Conservation (phyloP, 2,888 invertebrate species). For the Eubasilissa splendida region DNA sequence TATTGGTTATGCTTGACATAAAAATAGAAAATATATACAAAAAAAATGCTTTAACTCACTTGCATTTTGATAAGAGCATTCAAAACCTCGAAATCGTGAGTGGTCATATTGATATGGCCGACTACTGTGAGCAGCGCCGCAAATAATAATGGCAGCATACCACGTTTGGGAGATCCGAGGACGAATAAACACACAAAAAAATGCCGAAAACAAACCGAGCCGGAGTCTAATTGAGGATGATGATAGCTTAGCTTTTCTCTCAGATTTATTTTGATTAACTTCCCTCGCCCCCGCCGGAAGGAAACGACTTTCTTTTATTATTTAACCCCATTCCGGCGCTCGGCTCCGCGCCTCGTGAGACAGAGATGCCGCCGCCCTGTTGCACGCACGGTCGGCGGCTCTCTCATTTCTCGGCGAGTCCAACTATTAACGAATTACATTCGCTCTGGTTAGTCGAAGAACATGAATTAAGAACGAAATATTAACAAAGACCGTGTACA, state of each 20-base stretch:
- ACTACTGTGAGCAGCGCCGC: no score
- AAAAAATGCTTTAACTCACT: no score
- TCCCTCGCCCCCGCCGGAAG: constrained; percentile 33
- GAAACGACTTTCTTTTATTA: constrained; percentile 44
- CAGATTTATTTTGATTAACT: constrained; percentile 53
- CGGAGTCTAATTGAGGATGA: constrained; percentile 50
- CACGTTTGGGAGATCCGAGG: background rate
- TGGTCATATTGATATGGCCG: no score
- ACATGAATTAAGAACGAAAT: constrained; percentile 10
- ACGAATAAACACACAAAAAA: constrained; percentile 23
- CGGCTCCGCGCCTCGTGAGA: background rate
- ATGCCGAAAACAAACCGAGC: constrained; percentile 18
- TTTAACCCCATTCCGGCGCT: constrained; percentile 27
- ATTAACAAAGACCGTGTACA: no score
- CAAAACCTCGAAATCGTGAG: no score
- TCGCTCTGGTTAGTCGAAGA: constrained; percentile 35
- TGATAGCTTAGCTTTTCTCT: constrained; percentile 50
- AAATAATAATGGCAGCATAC: constrained; percentile 12
- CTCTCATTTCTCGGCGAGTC: background rate
- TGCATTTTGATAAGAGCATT: no score
- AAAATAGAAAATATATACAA: no score
- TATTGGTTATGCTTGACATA: no score
- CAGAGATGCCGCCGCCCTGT: constrained; percentile 32
- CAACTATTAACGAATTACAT: constrained; percentile 41
- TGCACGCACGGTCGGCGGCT: constrained; percentile 30